Evolutionary conservation across 1,140 invertebrate species (phyloP), one percentile per base, ranked within the genome.

Genomic region (Ooceraea biroi): DNA sequence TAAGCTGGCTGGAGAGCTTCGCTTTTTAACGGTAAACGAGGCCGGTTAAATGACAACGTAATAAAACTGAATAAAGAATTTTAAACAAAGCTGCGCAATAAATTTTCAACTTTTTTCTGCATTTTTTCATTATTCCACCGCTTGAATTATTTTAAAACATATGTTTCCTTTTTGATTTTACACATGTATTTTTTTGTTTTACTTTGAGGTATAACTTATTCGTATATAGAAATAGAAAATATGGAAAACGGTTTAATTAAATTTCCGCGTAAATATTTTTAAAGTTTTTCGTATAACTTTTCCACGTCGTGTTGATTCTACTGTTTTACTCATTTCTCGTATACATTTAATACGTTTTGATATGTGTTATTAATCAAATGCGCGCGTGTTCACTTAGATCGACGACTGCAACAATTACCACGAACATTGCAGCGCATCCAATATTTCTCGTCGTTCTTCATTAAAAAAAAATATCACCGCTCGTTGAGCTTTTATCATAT

Each of bases 401-500:
- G 57, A 55, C 61, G 30, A 77, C 1, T 22, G 8, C 19, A 27
- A 55, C 57, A 46, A 44, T 55, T 78, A 10, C 61, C 27, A 46
- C n/a, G 52, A 60, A 66, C 2, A 14, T 11, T 3, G 0, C 1
- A 12, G 48, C 63, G n/a, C n/a, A 27, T 78, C 36, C 55, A 71
- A 69, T 80, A 80, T 57, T 71, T 71, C 36, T 57, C 66, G 12
- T 57, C 36, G 22, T 71, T 80, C 22, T 55, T 57, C 17, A 80
- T 80, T 80, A 46, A 44, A 80, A 46, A 44, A 80, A 80, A 68
- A 63, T 57, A 69, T 69, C 63, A 57, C 50, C 76, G 65, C 76
- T 71, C 76, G 65, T 71, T 71, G 74, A 36, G 22, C 52, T 80
- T 65, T 80, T 69, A 80, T 80, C 50, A 69, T 78, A 69, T 17